Evolutionary conservation across 1,140 invertebrate genomes (phyloP).

Genomic region (Drosophila pachea): DNA sequence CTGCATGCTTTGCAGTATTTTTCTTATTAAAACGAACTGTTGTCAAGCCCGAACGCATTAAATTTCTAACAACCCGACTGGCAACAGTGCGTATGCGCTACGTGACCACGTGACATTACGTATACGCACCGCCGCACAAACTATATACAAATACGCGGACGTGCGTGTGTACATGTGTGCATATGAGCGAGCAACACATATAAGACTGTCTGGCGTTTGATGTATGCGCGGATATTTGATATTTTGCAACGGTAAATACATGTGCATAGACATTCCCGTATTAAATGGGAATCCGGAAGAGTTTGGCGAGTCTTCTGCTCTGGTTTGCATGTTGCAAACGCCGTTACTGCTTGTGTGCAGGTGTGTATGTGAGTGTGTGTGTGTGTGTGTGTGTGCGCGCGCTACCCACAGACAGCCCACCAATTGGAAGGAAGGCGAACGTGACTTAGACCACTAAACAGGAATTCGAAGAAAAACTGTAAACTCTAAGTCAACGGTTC

Average conservation of each 20-base stretch:
- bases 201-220: not conserved
- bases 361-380: not conserved
- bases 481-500: slow-evolving; percentile 2
- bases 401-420: not conserved
- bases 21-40: slow-evolving; percentile 29
- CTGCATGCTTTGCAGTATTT: slow-evolving; percentile 31
- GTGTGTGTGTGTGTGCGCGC: not conserved
- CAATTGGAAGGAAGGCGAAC: slow-evolving; percentile 17
- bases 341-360: too few relatives aligned
- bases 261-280: slow-evolving; percentile 6
- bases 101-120: slow-evolving; percentile 34
- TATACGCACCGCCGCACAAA: slow-evolving; percentile 3
- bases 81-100: slow-evolving; percentile 37
- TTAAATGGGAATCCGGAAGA: slow-evolving; percentile 4
- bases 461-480: slow-evolving; percentile 15
- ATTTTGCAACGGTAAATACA: slow-evolving; percentile 21
- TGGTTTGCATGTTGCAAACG: slow-evolving; percentile 23
- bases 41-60: slow-evolving; percentile 32
- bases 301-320: slow-evolving; percentile 9
- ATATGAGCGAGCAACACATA: too few relatives aligned
- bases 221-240: slow-evolving; percentile 26
- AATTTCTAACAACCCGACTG: slow-evolving; percentile 11
- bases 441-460: slow-evolving; percentile 30
- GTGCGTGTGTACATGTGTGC: slow-evolving; percentile 1
- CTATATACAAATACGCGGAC: slow-evolving; percentile 12